A percentile compares a stretch with the other conserved stretches of the same genome.
Evolutionary conservation across 2,888 invertebrate species (phyloP).

Genomic region (Acleris holmiana): DNA sequence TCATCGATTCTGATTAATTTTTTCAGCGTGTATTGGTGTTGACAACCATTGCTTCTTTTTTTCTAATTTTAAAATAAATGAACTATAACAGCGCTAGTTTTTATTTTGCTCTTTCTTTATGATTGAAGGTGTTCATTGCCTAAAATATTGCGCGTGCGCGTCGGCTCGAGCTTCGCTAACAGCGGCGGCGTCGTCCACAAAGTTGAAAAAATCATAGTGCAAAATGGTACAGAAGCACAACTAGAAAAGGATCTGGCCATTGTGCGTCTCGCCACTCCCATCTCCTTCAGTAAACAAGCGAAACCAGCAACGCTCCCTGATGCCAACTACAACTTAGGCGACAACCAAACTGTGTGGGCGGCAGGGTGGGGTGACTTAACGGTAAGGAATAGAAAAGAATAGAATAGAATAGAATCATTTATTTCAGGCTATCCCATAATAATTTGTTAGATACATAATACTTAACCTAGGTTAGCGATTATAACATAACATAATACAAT

Average conservation of each 20-base stretch:
- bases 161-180: slow-evolving; percentile 45
- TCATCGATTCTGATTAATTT: no score
- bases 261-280: slow-evolving; percentile 41
- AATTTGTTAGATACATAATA: no score
- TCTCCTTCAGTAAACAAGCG: slow-evolving; percentile 40
- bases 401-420: no score
- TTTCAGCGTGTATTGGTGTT: no score
- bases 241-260: slow-evolving; percentile 50
- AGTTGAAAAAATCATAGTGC: slow-evolving; percentile 18
- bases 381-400: slow-evolving; percentile 29
- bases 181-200: slow-evolving; percentile 44
- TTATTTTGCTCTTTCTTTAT: no score
- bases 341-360: slow-evolving; percentile 45
- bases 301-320: slow-evolving; percentile 41
- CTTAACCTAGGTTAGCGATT: no score
- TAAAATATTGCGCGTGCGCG: slow-evolving; percentile 50
- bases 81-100: no score
- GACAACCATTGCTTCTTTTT: no score
- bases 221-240: slow-evolving; percentile 43
- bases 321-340: slow-evolving; percentile 43
- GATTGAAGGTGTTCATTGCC: neutral
- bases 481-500: no score
- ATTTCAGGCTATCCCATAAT: no score
- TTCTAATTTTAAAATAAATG: no score
- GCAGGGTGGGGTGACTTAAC: slow-evolving; percentile 55